phyloP scores from a whole-genome alignment of 2,888 invertebrate genomes.

The Arge pagana region DNA sequence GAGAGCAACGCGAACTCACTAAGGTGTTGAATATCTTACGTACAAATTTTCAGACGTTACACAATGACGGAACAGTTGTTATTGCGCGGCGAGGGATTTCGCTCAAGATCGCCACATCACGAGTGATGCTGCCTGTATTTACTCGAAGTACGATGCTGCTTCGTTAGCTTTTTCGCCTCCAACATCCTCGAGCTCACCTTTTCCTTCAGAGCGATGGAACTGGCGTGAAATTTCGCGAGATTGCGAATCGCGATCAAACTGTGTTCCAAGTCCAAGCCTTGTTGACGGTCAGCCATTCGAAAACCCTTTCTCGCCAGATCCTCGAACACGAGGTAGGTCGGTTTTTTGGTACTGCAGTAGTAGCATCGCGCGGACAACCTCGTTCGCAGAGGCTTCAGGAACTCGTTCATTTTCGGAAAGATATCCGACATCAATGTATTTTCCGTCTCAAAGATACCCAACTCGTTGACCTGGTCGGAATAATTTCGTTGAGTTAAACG shows the following conservation, averaged over 20 bases:
- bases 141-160: too few species aligned
- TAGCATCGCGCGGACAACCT: constrained; percentile 44
- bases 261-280: constrained; percentile 64
- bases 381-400: constrained; percentile 30
- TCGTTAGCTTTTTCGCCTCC: too few species aligned
- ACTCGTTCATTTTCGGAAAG: constrained; percentile 45
- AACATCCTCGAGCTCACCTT: too few species aligned
- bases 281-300: constrained; percentile 61
- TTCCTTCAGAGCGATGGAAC: constrained; percentile 61
- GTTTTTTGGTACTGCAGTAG: constrained; percentile 46
- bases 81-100: too few species aligned
- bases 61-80: too few species aligned
- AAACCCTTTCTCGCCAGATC: constrained; percentile 64
- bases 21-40: too few species aligned
- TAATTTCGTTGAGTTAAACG: background rate
- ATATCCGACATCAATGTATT: constrained; percentile 48
- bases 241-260: constrained; percentile 59
- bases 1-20: too few species aligned
- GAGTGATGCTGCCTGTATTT: too few species aligned
- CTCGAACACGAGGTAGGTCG: constrained; percentile 59
- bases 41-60: too few species aligned
- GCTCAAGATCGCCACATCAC: too few species aligned
- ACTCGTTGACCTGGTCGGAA: constrained; percentile 35
- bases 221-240: constrained; percentile 63
- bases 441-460: constrained; percentile 43